Evolutionary conservation across 2,113 vertebrate species (phyloP).

Genomic region (Myodes glareolus): DNA sequence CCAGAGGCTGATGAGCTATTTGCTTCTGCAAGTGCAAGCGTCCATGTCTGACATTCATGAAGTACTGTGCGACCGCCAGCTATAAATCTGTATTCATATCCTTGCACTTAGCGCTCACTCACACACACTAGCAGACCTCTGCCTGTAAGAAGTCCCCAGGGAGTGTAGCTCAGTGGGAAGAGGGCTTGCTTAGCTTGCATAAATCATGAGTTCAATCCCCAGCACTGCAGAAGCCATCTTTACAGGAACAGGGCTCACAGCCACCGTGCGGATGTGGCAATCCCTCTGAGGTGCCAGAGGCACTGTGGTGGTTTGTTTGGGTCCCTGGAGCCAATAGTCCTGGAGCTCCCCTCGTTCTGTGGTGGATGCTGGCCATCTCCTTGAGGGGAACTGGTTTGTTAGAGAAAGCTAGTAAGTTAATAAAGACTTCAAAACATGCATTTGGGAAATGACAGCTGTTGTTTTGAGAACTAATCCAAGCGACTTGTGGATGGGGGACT

Average conservation of each 20-base stretch:
- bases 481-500: not conserved
- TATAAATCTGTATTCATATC: too few species aligned
- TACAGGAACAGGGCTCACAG: accelerated
- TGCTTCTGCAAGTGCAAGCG: not conserved
- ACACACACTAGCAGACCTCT: not conserved
- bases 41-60: not conserved
- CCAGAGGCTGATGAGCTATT: accelerated
- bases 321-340: accelerated
- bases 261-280: accelerated
- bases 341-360: not conserved
- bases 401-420: not conserved
- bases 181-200: not conserved
- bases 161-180: not conserved
- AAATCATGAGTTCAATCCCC: not conserved
- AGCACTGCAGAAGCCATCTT: not conserved
- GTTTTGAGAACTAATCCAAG: not conserved
- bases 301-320: accelerated
- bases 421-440: not conserved
- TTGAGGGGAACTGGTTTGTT: not conserved
- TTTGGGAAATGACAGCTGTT: not conserved
- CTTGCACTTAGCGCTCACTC: not conserved
- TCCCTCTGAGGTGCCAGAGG: not conserved
- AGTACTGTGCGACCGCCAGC: accelerated
- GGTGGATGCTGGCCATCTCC: accelerated
- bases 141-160: too few species aligned